Conservation (phyloP, 2,797 vertebrate genomes). For the Rhabdophis nuchalis region DNA sequence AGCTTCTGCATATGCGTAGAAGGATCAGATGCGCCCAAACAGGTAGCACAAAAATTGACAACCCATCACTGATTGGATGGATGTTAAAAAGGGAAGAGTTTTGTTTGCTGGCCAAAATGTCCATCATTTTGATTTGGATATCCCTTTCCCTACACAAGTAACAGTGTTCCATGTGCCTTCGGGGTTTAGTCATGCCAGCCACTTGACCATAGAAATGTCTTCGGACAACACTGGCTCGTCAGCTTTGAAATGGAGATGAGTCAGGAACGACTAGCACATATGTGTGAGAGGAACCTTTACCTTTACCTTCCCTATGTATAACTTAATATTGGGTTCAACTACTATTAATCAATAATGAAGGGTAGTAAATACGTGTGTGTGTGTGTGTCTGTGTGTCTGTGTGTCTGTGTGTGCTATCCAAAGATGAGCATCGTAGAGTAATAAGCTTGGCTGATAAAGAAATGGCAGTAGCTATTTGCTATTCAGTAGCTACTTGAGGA, state of each 20-base stretch:
- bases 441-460: not conserved
- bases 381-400: too few relatives aligned
- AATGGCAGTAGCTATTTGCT: not conserved
- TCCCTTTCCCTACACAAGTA: not conserved
- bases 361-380: not conserved
- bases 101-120: not conserved
- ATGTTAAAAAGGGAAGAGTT: not conserved
- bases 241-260: too few relatives aligned
- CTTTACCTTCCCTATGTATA: not conserved
- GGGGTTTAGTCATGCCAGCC: too few relatives aligned
- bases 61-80: not conserved
- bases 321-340: not conserved
- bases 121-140: not conserved
- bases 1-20: too few relatives aligned
- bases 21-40: too few relatives aligned
- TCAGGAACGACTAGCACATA: too few relatives aligned
- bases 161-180: too few relatives aligned
- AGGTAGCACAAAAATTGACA: too few relatives aligned
- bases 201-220: too few relatives aligned
- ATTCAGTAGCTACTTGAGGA: not conserved
- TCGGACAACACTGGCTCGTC: too few relatives aligned
- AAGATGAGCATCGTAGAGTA: not conserved
- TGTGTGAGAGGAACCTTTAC: too few relatives aligned
- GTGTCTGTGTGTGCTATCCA: rapidly evolving
- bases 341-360: not conserved